A percentile compares a stretch with the other conserved stretches of the same genome.
These are phyloP conservation scores for Adoxophyes honmai DNA, from an alignment of 1,140 invertebrate species.

Conservation along the genomic window DNA sequence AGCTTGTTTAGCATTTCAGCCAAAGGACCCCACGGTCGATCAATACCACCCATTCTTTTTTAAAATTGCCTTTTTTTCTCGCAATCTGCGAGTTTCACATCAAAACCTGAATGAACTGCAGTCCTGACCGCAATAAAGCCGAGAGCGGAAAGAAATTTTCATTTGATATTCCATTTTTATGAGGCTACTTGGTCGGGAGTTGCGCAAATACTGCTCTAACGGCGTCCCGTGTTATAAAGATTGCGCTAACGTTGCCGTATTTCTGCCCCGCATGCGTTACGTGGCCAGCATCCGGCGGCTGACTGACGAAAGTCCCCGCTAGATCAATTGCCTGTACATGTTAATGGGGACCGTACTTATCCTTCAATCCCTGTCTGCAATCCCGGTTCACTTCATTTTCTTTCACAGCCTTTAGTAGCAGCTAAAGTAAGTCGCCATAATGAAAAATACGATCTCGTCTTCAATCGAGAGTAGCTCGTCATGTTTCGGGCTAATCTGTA, in stretches of 20 bases:
- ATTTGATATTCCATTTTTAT: slow-evolving; percentile 49
- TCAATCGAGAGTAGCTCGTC: too few species aligned
- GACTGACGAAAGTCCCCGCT: neutral
- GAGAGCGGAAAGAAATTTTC: slow-evolving; percentile 44
- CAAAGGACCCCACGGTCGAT: too few species aligned
- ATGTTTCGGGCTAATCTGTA: too few species aligned
- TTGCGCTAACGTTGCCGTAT: slow-evolving; percentile 12
- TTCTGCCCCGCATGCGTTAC: slow-evolving; percentile 7
- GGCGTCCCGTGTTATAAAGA: slow-evolving; percentile 12
- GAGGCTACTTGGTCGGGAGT: slow-evolving; percentile 24
- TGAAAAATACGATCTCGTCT: too few species aligned
- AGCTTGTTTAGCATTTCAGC: too few species aligned
- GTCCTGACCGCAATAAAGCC: slow-evolving; percentile 36
- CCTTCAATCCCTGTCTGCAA: too few species aligned
- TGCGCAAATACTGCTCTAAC: slow-evolving; percentile 24
- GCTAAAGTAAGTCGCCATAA: too few species aligned
- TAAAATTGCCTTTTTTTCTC: neutral
- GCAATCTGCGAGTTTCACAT: neutral
- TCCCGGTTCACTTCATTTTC: too few species aligned
- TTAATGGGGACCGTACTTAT: neutral
- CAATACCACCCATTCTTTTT: neutral
- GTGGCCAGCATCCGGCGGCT: neutral
- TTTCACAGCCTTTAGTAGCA: too few species aligned
- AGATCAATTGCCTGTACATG: neutral
- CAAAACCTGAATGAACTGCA: slow-evolving; percentile 22